Evolutionary conservation across 2,888 invertebrate species (phyloP).

Genomic region (Acleris emargana): DNA sequence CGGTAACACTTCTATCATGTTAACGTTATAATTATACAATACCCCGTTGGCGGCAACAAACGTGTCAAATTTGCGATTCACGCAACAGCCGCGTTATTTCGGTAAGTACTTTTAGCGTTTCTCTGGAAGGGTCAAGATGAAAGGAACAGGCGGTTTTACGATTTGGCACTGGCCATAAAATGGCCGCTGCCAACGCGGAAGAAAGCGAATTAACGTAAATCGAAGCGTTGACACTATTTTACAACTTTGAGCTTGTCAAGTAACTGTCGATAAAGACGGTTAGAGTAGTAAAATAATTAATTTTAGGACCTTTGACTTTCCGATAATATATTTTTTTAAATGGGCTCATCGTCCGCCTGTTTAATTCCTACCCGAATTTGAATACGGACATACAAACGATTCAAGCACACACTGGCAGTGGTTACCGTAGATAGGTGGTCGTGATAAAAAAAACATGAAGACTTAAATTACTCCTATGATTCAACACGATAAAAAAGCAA

Average conservation of each 20-base stretch:
- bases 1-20: too few relatives aligned
- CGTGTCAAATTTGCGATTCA: conserved; percentile 4
- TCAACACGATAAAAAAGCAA: too few relatives aligned
- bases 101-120: conserved; percentile 3
- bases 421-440: neutral
- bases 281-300: too few relatives aligned
- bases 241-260: neutral
- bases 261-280: conserved; percentile 4
- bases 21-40: too few relatives aligned
- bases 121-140: conserved; percentile 21
- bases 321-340: too few relatives aligned
- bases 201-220: neutral
- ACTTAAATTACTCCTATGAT: too few relatives aligned
- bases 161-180: conserved; percentile 33
- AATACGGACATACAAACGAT: too few relatives aligned
- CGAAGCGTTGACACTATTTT: conserved; percentile 1
- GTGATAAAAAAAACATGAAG: neutral
- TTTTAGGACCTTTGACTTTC: too few relatives aligned
- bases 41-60: too few relatives aligned
- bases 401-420: too few relatives aligned
- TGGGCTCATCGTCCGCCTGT: too few relatives aligned
- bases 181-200: conserved; percentile 31
- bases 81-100: conserved; percentile 7
- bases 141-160: conserved; percentile 23
- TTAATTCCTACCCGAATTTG: too few relatives aligned